These are phyloP conservation scores for Limonius californicus DNA, from an alignment of 1,140 invertebrate genomes.

Conservation along the genomic window DNA sequence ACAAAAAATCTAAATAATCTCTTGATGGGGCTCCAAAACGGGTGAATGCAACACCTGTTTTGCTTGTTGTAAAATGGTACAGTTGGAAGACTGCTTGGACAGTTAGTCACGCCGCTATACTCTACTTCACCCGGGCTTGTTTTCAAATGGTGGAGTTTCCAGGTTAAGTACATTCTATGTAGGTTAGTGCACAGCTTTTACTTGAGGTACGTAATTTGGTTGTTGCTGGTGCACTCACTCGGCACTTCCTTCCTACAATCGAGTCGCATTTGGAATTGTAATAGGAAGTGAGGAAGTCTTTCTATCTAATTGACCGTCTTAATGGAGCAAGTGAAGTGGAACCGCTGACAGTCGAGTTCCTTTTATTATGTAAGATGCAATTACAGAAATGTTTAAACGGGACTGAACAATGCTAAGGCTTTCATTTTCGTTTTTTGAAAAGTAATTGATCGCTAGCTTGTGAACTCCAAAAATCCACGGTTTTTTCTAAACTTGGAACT, in stretches of 20 bases:
- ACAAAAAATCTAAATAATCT: slow-evolving; percentile 14
- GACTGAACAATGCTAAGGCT: too few relatives aligned
- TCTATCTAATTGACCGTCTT: too few relatives aligned
- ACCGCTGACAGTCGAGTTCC: too few relatives aligned
- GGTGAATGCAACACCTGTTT: slow-evolving; percentile 5
- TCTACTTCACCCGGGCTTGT: not conserved
- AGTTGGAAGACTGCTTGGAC: not conserved
- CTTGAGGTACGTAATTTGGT: not conserved
- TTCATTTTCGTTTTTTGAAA: too few relatives aligned
- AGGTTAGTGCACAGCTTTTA: slow-evolving; percentile 7
- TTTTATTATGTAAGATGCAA: too few relatives aligned
- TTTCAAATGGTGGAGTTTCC: not conserved
- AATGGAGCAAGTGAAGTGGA: too few relatives aligned
- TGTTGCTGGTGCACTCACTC: not conserved
- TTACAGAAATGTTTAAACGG: too few relatives aligned
- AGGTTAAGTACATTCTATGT: not conserved
- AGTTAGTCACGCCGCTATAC: not conserved
- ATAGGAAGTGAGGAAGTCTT: too few relatives aligned
- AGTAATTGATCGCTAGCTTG: too few relatives aligned
- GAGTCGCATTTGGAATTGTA: too few relatives aligned
- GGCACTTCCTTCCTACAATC: slow-evolving; percentile 1
- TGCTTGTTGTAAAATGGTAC: not conserved
- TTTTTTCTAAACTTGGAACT: too few relatives aligned
- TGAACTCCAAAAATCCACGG: too few relatives aligned
- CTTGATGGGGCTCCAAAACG: not conserved